These are phyloP conservation scores for Rhabdophis nuchalis DNA, from an alignment of 2,797 vertebrate species.

Conservation along the genomic window DNA sequence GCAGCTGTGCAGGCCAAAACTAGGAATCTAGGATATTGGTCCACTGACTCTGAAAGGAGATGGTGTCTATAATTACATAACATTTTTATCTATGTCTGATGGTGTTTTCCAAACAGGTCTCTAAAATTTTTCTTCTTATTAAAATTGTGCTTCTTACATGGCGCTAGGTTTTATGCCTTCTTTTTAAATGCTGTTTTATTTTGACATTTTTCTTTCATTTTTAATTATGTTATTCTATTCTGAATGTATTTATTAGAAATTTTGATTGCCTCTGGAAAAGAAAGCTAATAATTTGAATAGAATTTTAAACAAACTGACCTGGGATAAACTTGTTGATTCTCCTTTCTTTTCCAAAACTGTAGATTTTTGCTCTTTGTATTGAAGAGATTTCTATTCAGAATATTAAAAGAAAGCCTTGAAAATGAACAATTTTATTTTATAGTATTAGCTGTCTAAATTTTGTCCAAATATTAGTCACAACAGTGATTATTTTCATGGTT, in stretches of 20 bases:
- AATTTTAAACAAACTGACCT: neutral
- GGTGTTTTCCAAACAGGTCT: neutral
- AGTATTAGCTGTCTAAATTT: neutral
- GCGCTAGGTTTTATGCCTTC: neutral
- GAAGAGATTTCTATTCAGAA: neutral
- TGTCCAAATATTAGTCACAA: neutral
- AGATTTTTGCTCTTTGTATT: neutral
- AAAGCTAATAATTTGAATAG: neutral
- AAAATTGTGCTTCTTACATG: neutral
- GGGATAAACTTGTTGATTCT: neutral
- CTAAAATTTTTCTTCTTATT: neutral
- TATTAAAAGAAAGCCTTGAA: neutral
- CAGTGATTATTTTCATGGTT: neutral
- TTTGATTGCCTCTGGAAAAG: neutral
- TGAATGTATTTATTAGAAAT: neutral
- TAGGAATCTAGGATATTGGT: neutral
- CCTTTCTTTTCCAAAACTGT: neutral
- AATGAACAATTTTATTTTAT: neutral
- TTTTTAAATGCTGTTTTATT: neutral
- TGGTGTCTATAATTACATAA: neutral
- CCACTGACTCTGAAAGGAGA: neutral
- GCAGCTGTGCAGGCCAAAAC: no score
- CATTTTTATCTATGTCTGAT: neutral
- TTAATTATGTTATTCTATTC: neutral
- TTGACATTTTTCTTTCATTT: neutral